Conservation (phyloP, 2,113 vertebrate species). For the Rafetus swinhoei region DNA sequence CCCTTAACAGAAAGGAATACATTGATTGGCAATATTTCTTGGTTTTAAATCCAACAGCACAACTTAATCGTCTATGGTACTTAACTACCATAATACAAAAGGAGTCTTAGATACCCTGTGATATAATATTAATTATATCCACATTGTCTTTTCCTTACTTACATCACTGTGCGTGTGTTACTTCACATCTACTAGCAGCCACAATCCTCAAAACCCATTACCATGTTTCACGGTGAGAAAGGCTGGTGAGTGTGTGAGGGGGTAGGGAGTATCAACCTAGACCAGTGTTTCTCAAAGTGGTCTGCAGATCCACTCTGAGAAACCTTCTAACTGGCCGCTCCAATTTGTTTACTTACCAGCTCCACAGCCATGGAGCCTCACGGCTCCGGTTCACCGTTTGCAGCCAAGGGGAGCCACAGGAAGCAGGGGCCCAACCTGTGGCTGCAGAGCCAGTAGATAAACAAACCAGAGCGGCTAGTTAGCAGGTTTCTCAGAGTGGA, state of each 20-base stretch:
- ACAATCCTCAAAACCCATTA: background rate
- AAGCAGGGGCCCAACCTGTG: too few relatives aligned
- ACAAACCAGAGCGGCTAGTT: too few relatives aligned
- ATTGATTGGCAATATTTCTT: background rate
- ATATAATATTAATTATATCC: conserved; percentile 59
- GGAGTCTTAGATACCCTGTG: background rate
- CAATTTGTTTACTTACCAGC: too few relatives aligned
- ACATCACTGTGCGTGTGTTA: conserved; percentile 23
- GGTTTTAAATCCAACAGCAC: background rate
- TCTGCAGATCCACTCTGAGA: too few relatives aligned
- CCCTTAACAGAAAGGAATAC: conserved; percentile 42
- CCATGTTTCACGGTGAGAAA: background rate
- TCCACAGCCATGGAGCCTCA: too few relatives aligned
- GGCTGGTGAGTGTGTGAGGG: background rate
- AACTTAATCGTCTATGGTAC: too few relatives aligned
- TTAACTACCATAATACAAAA: conserved; percentile 15
- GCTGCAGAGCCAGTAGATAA: too few relatives aligned
- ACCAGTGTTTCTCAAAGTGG: too few relatives aligned
- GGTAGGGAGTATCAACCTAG: background rate
- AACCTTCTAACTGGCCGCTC: too few relatives aligned
- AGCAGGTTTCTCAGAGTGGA: too few relatives aligned
- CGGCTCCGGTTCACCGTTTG: too few relatives aligned
- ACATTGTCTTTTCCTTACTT: conserved; percentile 41
- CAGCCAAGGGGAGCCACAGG: too few relatives aligned
- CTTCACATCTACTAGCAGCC: background rate